Evolutionary conservation across 2,888 invertebrate species (phyloP).

Genomic region (Cheilosia pagana): DNA sequence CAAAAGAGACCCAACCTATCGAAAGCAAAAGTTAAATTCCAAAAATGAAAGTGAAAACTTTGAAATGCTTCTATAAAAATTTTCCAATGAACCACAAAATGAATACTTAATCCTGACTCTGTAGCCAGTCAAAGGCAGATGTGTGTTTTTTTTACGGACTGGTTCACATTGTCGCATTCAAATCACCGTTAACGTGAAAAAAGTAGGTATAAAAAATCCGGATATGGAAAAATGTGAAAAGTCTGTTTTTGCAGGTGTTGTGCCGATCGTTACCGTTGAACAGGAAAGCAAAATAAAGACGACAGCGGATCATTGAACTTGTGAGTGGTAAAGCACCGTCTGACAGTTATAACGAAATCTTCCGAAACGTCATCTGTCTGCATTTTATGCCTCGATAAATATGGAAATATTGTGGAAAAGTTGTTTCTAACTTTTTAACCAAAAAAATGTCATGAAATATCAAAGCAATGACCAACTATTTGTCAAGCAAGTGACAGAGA

Average conservation of each 20-base stretch:
- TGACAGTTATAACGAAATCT: not conserved
- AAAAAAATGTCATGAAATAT: too few species aligned
- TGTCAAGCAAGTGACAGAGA: too few species aligned
- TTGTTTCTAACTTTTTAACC: not conserved
- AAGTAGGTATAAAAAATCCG: constrained; percentile 35
- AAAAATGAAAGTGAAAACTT: constrained; percentile 66
- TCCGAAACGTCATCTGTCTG: constrained; percentile 2
- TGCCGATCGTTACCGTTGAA: constrained; percentile 37
- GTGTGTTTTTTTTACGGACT: constrained; percentile 28
- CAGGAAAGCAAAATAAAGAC: constrained; percentile 11
- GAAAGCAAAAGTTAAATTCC: constrained; percentile 43
- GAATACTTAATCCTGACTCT: constrained; percentile 38
- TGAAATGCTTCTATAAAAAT: constrained; percentile 4
- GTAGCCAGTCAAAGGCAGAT: constrained; percentile 39
- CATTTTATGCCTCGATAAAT: not conserved
- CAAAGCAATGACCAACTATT: too few species aligned
- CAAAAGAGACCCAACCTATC: not conserved
- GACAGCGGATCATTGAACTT: constrained; percentile 40
- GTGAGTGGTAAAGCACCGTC: not conserved
- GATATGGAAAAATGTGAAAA: constrained; percentile 62
- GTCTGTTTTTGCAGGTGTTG: constrained; percentile 44
- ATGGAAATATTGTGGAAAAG: too few species aligned
- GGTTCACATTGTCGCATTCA: constrained; percentile 40
- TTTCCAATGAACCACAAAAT: constrained; percentile 53
- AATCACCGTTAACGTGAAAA: constrained; percentile 9